Conservation (phyloP, 1,140 invertebrate species). For the Phocides pigmalion region DNA sequence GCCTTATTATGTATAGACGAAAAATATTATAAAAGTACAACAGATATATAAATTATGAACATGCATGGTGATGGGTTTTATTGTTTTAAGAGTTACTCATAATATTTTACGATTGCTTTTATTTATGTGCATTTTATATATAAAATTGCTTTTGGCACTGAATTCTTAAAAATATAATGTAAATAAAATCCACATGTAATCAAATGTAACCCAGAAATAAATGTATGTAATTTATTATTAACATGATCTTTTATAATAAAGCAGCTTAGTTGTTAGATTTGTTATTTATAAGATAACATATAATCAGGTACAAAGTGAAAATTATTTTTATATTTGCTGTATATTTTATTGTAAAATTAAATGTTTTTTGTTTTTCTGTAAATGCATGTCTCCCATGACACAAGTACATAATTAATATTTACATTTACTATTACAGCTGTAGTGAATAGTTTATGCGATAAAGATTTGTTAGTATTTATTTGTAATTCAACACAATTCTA, state of each 20-base stretch:
- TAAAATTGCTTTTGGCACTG: constrained; percentile 4
- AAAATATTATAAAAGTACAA: background rate
- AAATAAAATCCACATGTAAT: constrained; percentile 3
- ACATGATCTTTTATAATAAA: background rate
- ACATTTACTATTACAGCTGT: background rate
- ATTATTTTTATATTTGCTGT: constrained; percentile 28
- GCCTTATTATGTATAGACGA: no score
- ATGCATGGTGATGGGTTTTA: constrained; percentile 1
- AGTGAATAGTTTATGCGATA: background rate
- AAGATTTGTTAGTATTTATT: constrained; percentile 5
- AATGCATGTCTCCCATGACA: background rate
- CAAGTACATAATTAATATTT: constrained; percentile 13
- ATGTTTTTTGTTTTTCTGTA: constrained; percentile 3
- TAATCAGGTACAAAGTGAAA: constrained; percentile 20
- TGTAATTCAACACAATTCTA: constrained; percentile 1
- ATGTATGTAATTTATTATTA: background rate
- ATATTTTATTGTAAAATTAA: constrained; percentile 29
- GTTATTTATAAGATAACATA: constrained; percentile 16
- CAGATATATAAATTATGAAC: background rate
- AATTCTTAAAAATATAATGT: background rate
- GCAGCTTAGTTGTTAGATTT: constrained; percentile 11
- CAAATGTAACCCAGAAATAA: no score
- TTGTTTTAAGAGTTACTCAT: constrained; percentile 3
- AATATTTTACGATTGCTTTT: constrained; percentile 42
- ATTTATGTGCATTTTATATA: constrained; percentile 43